Base-by-base conservation (phyloP, 2,797 vertebrate species). In the Lindbergichthys nudifrons region DNA sequence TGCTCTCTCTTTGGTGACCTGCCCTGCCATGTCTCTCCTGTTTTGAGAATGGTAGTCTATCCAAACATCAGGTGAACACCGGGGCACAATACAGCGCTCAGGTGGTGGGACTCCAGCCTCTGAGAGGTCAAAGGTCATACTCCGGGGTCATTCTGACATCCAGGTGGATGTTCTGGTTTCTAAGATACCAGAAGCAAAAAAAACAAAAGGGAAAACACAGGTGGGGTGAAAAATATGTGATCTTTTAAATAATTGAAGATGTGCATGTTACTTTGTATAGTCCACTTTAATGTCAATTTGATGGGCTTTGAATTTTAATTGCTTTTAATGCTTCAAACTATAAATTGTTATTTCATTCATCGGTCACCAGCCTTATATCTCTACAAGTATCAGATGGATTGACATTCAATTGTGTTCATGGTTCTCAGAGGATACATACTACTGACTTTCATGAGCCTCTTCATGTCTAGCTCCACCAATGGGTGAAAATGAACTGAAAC, bases 1-100 rank as follows among this genome's bases (percentile, higher is more conserved):
- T 88, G 81, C 83, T 73, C 77, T 85, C 60, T 73, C 77, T 69
- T 68, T 21, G 47, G 77, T 92, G 90, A 94, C 90, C 91, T 93
- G 92, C 85, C 88, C 88, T 77, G 85, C 93, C 93, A 92, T 82
- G 92, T 89, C 86, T 88, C 81, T 66, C 70, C 67, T 86, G 84
- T 87, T 91, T 86, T 82, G 69, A 89, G 84, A 90, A 87, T 79
- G 86, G 76, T 75, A 83, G 85, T 86, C 87, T 90, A 79, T 88
- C 67, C 81, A 90, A 89, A 92, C 88, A 93, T 87, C 81, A 81
- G 86, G 82, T 78, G 80, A 91, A 75, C 39, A 59, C 71, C 3
- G 43, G 48, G 46, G 85, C 74, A 83, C 81, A 73, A 70, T 72
- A 70, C 56, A 42, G 9, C 5, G 19, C 83, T 90, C 84, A 86